Base-by-base conservation (phyloP, 1,140 invertebrate genomes). In the Aphelenchoides besseyi region DNA sequence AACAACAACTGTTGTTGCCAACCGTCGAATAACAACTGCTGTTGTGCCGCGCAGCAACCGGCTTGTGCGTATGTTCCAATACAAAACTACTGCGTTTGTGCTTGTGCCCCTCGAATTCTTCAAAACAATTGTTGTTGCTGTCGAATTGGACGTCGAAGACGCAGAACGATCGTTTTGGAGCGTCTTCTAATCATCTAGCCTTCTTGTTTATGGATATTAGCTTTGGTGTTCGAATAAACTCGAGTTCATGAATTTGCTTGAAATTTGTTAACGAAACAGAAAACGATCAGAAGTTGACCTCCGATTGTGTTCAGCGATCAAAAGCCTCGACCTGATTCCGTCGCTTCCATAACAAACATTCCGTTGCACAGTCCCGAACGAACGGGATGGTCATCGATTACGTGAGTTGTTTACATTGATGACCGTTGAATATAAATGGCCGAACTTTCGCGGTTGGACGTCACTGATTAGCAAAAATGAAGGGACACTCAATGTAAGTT, bases 81-180 rank as follows among this genome's bases (percentile, higher is more conserved):
- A 12, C 41, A 48, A 48, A 48, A 48, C 41, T 48, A 48, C 41
- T 48, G 41, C 41, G 41, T 48, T 48, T 48, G 41, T 48, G 41
- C 41, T 12, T 48, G 41, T 48, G 41, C 41, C 41, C 41, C 41
- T 12, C 41, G 41, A 48, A 12, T 23, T 12, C 41, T 16, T 12
- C 12, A 48, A 12, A 48, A 48, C 41, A 23, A 23, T 23, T 48
- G 41, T 23, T 48, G 41, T 48, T 48, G 41, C 41, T 48, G 41
- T 48, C 41, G 41, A 23, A 48, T 48, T 48, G 41, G 41, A 48
- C 41, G 41, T 23, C 41, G 41, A 23, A 48, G 41, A 23, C 12
- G 41, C 12, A 12, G 41, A 23, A 48, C 23, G 41, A 48, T 48
- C 41, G 41, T 48, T 23, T 23, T 48, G 12, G 41, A 48, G 41